Percentiles rank a stretch among this genome's conserved stretches.
phyloP scores from a whole-genome alignment of 2,888 invertebrate genomes.

The Polyploca ridens region DNA sequence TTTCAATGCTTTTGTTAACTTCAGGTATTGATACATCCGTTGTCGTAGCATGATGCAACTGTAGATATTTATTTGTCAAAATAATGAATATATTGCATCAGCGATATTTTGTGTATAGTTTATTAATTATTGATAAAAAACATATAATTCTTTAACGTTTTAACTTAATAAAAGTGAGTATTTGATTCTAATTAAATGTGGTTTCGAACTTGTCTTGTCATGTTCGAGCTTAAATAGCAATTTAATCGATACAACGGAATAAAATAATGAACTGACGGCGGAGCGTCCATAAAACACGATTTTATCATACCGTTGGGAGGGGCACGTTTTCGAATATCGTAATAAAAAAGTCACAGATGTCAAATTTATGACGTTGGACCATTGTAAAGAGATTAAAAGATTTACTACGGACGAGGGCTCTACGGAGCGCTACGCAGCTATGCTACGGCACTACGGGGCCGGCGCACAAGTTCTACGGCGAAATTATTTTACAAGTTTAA shows the following conservation, averaged over 20 bases:
- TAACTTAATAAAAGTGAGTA: no score
- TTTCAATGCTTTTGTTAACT: slow-evolving; percentile 60
- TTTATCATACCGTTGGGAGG: slow-evolving; percentile 82
- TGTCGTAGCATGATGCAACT: slow-evolving; percentile 44
- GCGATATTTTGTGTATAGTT: no score
- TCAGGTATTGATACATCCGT: slow-evolving; percentile 50
- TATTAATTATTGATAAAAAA: no score
- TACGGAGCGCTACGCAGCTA: slow-evolving; percentile 48
- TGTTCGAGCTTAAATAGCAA: slow-evolving; percentile 49
- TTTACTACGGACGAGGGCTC: slow-evolving; percentile 70
- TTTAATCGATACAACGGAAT: slow-evolving; percentile 75
- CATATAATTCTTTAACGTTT: no score
- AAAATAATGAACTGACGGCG: slow-evolving; percentile 79
- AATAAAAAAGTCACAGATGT: slow-evolving; percentile 84
- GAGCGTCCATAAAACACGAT: slow-evolving; percentile 79
- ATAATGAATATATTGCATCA: no score
- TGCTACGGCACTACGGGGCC: slow-evolving; percentile 38
- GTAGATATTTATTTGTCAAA: no score
- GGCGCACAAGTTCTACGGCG: slow-evolving; percentile 53
- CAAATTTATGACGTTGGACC: slow-evolving; percentile 82
- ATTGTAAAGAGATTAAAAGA: slow-evolving; percentile 84
- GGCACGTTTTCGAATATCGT: slow-evolving; percentile 82
- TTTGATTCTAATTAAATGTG: not conserved
- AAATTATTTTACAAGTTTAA: slow-evolving; percentile 58
- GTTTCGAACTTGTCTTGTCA: not conserved